Evolutionary conservation across 2,888 invertebrate genomes (phyloP).

Genomic region (Himalopsyche japonica): DNA sequence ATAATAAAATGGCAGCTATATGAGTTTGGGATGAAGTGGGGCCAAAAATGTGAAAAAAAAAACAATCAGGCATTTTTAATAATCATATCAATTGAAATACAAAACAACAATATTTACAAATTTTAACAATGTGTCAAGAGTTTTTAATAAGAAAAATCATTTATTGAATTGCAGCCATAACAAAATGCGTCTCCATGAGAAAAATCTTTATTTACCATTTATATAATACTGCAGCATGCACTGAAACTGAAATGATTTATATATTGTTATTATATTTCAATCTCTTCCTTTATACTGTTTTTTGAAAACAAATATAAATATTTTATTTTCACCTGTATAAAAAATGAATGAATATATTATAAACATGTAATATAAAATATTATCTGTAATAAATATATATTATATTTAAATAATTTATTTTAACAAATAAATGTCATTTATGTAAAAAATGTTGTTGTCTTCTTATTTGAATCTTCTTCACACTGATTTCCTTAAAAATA

Average conservation of each 20-base stretch:
- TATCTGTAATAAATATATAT: neutral
- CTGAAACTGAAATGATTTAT: too few relatives aligned
- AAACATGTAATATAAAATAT: neutral
- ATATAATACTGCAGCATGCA: too few relatives aligned
- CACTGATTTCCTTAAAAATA: too few relatives aligned
- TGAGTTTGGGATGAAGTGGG: neutral
- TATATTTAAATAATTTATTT: slow-evolving; percentile 4
- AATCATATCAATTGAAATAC: neutral
- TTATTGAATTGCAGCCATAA: too few relatives aligned
- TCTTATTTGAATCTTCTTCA: too few relatives aligned
- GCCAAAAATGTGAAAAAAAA: neutral
- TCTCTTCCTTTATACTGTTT: neutral
- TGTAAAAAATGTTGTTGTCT: neutral
- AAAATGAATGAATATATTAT: neutral
- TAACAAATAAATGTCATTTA: slow-evolving; percentile 9
- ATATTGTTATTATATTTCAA: too few relatives aligned
- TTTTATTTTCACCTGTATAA: neutral
- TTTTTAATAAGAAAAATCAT: too few relatives aligned
- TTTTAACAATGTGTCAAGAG: neutral
- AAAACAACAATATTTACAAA: neutral
- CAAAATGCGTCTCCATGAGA: too few relatives aligned
- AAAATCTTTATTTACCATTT: too few relatives aligned
- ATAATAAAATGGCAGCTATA: neutral
- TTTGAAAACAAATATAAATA: neutral
- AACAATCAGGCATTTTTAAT: neutral